Conservation (phyloP, 2,888 invertebrate species). For the Amiota minor region DNA sequence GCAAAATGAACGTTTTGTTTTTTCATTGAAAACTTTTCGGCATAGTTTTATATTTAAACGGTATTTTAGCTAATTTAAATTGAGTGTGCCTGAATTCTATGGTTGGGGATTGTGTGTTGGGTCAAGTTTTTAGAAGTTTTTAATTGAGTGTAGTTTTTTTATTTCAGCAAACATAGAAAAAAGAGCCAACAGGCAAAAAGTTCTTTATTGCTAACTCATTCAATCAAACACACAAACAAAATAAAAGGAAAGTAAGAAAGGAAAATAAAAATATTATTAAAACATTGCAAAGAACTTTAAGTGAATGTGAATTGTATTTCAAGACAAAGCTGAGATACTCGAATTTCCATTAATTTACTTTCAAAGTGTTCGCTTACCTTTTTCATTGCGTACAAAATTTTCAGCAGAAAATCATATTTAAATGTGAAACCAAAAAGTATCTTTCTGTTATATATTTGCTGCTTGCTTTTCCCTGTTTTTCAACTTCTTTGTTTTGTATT, state of each 20-base stretch:
- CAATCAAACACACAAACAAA: background rate
- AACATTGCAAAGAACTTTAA: slow-evolving; percentile 4
- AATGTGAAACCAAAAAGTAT: slow-evolving; percentile 6
- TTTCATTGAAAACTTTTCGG: slow-evolving; percentile 29
- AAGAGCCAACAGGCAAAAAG: background rate
- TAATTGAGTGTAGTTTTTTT: slow-evolving; percentile 22
- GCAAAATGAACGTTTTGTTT: background rate
- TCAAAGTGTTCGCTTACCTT: background rate
- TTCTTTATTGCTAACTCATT: background rate
- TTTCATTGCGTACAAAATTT: background rate
- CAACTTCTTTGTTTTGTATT: background rate
- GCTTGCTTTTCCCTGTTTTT: background rate
- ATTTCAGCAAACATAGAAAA: background rate
- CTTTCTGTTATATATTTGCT: background rate
- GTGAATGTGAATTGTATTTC: background rate
- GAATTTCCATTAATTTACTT: slow-evolving; percentile 15
- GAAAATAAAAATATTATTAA: too few relatives aligned
- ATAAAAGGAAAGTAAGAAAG: background rate
- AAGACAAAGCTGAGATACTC: background rate
- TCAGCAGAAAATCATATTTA: slow-evolving; percentile 12
- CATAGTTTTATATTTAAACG: background rate
- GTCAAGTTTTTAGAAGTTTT: slow-evolving; percentile 20
- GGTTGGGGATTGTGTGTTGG: background rate
- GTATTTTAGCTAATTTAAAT: background rate
- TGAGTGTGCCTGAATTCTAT: background rate